Base-by-base conservation (phyloP, 2,888 invertebrate genomes). In the Pammene aurita region DNA sequence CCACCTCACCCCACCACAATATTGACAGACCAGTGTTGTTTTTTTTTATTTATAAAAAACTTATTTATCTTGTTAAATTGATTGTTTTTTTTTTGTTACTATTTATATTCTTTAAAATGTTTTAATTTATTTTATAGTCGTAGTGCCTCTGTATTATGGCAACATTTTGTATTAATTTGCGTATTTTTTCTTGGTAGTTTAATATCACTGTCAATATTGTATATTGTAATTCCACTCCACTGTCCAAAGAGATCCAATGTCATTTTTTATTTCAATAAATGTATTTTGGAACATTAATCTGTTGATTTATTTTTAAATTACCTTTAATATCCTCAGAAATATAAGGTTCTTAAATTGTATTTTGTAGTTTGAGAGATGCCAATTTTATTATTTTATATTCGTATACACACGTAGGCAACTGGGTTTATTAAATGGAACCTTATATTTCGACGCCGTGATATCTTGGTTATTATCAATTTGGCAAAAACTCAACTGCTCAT, bases 21-120 rank as follows among this genome's bases (percentile, higher is more conserved):
- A 93, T 93, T 93, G 93, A 93, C 93, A 93, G 93, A 82, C 90
- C 93, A 87, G 92, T 92, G 93, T 93, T 93, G 92, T 79, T 84
- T 78, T 78, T 80, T 80, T 83, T 84, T 85, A 86, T 86, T 83
- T 84, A 78, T 84, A 83, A 84, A 52, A 92, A 85, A 85, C 86
- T 80, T 89, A 87, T 90, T 89, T 90, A 84, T 86, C 82, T 90
- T 92, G 91, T 92, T 92, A 83, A 86, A 84, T 76, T 80, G 79
- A 83, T 87, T 89, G 82, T n/a, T n/a, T n/a, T 89, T 84, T 75
- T 88, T 89, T 92, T 90, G 87, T 90, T 90, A 86, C 80, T 89
- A 87, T 89, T 89, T 90, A 86, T 90, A 87, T 90, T 86, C 84
- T 83, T 83, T 82, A 79, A 78, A 81, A 81, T 89, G 87, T 89